Evolutionary conservation across 2,797 vertebrate species (phyloP), one percentile per base, ranked within the genome.

Genomic region (Cossypha niveicapilla): DNA sequence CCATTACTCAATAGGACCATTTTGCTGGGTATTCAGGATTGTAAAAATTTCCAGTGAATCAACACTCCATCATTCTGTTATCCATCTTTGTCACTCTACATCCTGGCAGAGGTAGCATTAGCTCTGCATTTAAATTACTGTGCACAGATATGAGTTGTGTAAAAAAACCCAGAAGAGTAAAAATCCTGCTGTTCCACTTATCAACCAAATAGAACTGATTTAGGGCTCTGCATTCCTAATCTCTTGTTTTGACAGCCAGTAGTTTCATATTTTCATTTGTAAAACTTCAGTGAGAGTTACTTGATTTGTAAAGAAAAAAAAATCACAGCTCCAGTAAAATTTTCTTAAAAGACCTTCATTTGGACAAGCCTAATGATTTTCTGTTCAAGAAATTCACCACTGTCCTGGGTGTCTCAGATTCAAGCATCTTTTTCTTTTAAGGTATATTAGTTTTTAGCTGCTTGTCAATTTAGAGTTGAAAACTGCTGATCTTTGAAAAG

Each of bases 71-170:
- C 93, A 42, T 78, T 72, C 82, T 66, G 82, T 88, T 95, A 90
- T 80, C 84, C 68, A 14, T 87, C 71, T 91, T 72, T 71, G 85
- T 93, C 92, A 85, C 50, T 74, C 75, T 51, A 35, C 58, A 30
- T 58, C 51, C 94, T 94, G 86, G 71, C 80, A 93, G 90, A 84
- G 74, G 77, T 10, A 71, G 24, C 56, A 78, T 88, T 88, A 90
- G 34, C 88, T 93, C 83, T 90, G 86, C 80, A 90, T 95, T 93
- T 93, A 89, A 96, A 94, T 93, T 86, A 70, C 77, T 47, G 48
- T 58, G 45, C 63, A 70, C 45, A 60, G 70, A 72, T 86, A 56
- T 15, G 77, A 70, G 30, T 24, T 78, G 42, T 37, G 22, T 50
- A 30, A 63, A 67, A 72, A 50, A 50, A 53, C n/a, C 18, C 16